Evolutionary conservation across 2,888 invertebrate species (phyloP).

Genomic region (Crematogaster levior): DNA sequence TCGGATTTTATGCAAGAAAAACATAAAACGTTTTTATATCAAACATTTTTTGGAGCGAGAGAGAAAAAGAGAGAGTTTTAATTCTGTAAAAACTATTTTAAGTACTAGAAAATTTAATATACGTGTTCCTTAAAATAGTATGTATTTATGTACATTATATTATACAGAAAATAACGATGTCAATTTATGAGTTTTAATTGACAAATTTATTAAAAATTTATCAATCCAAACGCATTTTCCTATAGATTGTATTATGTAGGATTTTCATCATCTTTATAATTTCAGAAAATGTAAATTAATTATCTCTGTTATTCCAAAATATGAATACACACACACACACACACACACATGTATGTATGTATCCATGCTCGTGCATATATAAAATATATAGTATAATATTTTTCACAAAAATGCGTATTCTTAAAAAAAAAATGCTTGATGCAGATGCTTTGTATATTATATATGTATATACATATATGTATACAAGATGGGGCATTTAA

Average conservation of each 20-base stretch:
- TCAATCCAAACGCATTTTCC: not conserved
- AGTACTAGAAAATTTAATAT: constrained; percentile 4
- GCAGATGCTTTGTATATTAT: too few species aligned
- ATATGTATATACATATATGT: too few species aligned
- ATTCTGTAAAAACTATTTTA: constrained; percentile 1
- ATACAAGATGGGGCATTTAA: too few species aligned
- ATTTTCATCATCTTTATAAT: not conserved
- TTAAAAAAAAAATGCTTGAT: too few species aligned
- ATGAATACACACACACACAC: not conserved
- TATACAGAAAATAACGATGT: not conserved
- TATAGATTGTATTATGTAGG: not conserved
- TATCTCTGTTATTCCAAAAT: not conserved
- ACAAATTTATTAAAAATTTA: not conserved
- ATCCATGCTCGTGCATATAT: too few species aligned
- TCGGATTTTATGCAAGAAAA: too few species aligned
- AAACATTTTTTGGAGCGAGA: too few species aligned
- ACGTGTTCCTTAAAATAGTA: not conserved
- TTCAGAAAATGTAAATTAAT: constrained; percentile 3
- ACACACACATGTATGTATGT: too few species aligned
- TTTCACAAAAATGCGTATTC: too few species aligned
- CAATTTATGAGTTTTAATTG: too few species aligned
- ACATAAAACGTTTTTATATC: not conserved
- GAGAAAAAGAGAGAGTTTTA: constrained; percentile 8
- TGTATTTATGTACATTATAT: not conserved
- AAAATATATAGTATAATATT: too few species aligned